phyloP scores from a whole-genome alignment of 2,797 vertebrate genomes.

The Microcaecilia unicolor region DNA sequence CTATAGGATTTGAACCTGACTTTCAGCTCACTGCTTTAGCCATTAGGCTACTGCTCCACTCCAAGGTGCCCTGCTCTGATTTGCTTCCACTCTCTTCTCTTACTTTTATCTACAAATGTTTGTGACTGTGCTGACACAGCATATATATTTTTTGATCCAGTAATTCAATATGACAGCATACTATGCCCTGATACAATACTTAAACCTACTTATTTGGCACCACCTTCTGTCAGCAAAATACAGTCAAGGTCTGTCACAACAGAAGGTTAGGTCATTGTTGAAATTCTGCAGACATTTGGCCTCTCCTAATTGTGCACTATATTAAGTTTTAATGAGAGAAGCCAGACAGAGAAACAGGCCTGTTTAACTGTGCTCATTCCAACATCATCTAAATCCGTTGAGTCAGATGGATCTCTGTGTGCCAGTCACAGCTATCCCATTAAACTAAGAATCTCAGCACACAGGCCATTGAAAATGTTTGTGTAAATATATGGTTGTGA shows the following conservation, averaged over 20 bases:
- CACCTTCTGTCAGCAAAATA: constrained; percentile 4
- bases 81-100: too few species aligned
- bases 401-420: too few species aligned
- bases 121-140: background rate
- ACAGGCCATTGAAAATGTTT: too few species aligned
- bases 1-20: too few species aligned
- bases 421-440: too few species aligned
- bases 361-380: background rate
- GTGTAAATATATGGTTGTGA: background rate
- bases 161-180: background rate
- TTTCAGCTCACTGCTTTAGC: too few species aligned
- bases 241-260: background rate
- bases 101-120: too few species aligned
- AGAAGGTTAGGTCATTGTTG: background rate
- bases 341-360: background rate
- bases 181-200: background rate
- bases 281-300: constrained; percentile 21
- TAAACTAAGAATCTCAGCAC: too few species aligned
- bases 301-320: constrained; percentile 14
- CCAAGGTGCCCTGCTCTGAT: background rate
- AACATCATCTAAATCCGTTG: background rate
- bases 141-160: background rate
- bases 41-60: too few species aligned
- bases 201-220: background rate
- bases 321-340: constrained; percentile 22